Evolutionary conservation across 2,888 invertebrate species (phyloP).

Genomic region (Zygaena filipendulae): DNA sequence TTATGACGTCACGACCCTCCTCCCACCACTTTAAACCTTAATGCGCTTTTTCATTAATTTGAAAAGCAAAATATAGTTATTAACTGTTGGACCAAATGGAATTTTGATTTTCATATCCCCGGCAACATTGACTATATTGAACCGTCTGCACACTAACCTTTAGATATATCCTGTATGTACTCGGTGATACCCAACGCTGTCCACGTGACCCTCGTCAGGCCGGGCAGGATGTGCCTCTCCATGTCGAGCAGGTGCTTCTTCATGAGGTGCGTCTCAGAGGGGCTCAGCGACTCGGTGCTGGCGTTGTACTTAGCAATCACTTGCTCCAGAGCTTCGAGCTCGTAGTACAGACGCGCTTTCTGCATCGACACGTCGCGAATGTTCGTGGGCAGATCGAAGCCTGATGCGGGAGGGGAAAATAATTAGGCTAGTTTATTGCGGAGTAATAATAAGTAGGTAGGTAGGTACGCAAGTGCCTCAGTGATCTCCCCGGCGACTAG

Average conservation of each 20-base stretch:
- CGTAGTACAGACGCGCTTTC: constrained; percentile 71
- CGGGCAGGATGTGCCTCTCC: constrained; percentile 82
- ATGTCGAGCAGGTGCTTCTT: constrained; percentile 75
- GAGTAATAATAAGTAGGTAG: background rate
- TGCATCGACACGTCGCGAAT: constrained; percentile 70
- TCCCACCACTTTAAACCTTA: no score
- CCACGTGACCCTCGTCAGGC: constrained; percentile 87
- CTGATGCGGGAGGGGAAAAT: constrained; percentile 22
- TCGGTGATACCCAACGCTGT: constrained; percentile 83
- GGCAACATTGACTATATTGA: no score
- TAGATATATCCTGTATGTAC: constrained; percentile 67
- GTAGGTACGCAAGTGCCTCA: no score
- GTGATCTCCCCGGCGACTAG: no score
- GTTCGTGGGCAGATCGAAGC: constrained; percentile 50
- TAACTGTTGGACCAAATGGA: no score
- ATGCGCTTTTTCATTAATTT: no score
- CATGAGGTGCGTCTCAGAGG: constrained; percentile 78
- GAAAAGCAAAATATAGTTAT: no score
- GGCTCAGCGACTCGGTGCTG: constrained; percentile 72
- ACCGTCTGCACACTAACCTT: no score
- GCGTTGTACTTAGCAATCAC: constrained; percentile 75
- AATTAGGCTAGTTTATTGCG: background rate
- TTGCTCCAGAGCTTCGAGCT: constrained; percentile 69
- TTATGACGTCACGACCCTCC: no score
- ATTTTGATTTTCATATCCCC: no score